A percentile compares a stretch with the other conserved stretches of the same genome.
These are phyloP conservation scores for Takifugu flavidus DNA, from an alignment of 2,113 vertebrate genomes.

Conservation along the genomic window DNA sequence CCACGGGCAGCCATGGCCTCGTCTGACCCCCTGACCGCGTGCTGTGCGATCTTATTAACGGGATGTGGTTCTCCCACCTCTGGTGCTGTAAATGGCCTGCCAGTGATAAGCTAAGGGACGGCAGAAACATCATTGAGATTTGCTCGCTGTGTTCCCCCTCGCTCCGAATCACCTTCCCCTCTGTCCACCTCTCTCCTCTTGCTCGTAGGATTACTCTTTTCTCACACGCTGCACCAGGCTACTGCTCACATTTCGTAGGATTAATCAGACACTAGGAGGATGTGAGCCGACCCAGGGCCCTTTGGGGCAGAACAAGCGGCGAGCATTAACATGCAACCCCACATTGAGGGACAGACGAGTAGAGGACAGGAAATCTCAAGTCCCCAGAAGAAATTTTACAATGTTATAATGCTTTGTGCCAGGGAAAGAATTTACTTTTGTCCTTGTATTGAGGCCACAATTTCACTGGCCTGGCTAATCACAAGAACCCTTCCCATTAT, in stretches of 20 bases:
- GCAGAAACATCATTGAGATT: constrained; percentile 27
- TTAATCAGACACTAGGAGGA: constrained; percentile 26
- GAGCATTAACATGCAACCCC: too few species aligned
- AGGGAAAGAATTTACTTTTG: background rate
- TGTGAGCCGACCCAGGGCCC: background rate
- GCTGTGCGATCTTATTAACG: constrained; percentile 40
- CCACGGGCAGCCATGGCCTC: constrained; percentile 50
- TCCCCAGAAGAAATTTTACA: background rate
- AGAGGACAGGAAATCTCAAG: background rate
- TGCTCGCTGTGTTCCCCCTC: constrained; percentile 3
- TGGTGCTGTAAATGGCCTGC: constrained; percentile 46
- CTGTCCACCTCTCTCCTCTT: background rate
- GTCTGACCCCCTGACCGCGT: constrained; percentile 46
- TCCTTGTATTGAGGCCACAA: background rate
- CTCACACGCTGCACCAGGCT: too few species aligned
- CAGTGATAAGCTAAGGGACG: constrained; percentile 40
- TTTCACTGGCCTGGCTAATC: background rate
- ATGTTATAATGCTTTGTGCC: background rate
- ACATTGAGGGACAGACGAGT: background rate
- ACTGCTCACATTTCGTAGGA: constrained; percentile 14
- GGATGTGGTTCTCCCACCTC: constrained; percentile 38
- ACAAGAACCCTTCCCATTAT: background rate
- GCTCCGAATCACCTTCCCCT: background rate
- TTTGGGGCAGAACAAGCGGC: background rate
- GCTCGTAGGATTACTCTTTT: too few species aligned